Evolutionary conservation across 2,113 vertebrate species (phyloP).

Genomic region (Holacanthus passer): DNA sequence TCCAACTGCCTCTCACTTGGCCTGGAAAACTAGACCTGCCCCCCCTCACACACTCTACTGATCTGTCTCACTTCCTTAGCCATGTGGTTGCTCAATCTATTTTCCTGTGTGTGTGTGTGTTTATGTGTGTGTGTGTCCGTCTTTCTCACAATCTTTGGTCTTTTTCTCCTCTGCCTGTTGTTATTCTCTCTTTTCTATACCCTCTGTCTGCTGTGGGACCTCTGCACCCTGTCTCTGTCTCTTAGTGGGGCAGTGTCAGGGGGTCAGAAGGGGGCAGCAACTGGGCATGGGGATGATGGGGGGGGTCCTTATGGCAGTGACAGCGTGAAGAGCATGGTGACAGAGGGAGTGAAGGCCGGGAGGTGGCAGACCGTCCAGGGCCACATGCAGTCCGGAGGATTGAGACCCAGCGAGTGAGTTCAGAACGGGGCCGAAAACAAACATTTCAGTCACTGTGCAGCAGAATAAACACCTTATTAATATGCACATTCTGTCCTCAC

Average conservation of each 20-base stretch:
- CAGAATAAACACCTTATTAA: slow-evolving; percentile 10
- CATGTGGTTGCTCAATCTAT: slow-evolving; percentile 73
- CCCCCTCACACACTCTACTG: slow-evolving; percentile 68
- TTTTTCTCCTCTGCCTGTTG: slow-evolving; percentile 75
- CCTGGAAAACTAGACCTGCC: slow-evolving; percentile 68
- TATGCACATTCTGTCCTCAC: neutral
- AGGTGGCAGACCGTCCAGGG: slow-evolving; percentile 97
- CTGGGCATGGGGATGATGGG: slow-evolving; percentile 87
- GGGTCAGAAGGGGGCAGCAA: slow-evolving; percentile 91
- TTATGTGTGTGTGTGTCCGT: slow-evolving; percentile 38
- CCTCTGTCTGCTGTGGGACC: slow-evolving; percentile 76
- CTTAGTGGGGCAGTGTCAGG: slow-evolving; percentile 95
- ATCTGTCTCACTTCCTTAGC: slow-evolving; percentile 68
- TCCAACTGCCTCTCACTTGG: slow-evolving; percentile 67
- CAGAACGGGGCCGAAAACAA: slow-evolving; percentile 8
- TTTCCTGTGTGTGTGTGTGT: slow-evolving; percentile 57
- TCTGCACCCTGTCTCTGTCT: slow-evolving; percentile 74
- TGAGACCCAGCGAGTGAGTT: slow-evolving; percentile 98
- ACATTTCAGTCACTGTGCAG: slow-evolving; percentile 11
- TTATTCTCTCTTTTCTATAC: slow-evolving; percentile 69
- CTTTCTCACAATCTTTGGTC: slow-evolving; percentile 71
- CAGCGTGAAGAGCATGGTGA: slow-evolving; percentile 92
- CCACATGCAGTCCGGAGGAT: slow-evolving; percentile 95
- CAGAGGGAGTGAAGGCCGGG: slow-evolving; percentile 89
- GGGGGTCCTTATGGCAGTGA: slow-evolving; percentile 92